These are phyloP conservation scores for Gadus chalcogrammus DNA, from an alignment of 2,113 vertebrate species.

Conservation along the genomic window DNA sequence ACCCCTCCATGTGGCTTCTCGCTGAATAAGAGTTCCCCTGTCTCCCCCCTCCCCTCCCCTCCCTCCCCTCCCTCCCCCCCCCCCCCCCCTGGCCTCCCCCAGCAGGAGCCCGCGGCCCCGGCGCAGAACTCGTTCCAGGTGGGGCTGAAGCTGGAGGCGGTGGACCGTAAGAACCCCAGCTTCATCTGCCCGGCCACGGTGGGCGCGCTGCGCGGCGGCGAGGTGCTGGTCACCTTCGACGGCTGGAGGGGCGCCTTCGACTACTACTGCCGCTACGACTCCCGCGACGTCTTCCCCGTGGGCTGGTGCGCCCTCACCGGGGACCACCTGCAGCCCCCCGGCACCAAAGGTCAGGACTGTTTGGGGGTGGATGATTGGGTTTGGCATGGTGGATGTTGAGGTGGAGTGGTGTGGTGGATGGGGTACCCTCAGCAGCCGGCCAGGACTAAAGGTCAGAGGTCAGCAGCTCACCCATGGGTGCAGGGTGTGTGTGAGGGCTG, in stretches of 20 bases:
- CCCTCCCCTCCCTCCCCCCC: background rate
- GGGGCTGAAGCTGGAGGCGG: constrained; percentile 98
- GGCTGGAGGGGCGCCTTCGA: constrained; percentile 98
- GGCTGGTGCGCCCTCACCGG: constrained; percentile 97
- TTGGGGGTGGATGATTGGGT: no score
- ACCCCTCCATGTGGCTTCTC: no score
- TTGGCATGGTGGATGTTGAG: no score
- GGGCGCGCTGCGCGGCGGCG: constrained; percentile 93
- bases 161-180: constrained; percentile 98
- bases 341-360: constrained; percentile 84
- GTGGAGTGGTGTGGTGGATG: no score
- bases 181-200: constrained; percentile 99
- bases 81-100: constrained; percentile 24
- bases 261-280: constrained; percentile 99
- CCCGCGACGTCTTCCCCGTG: constrained; percentile 97
- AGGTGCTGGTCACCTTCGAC: constrained; percentile 98
- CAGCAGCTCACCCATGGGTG: no score
- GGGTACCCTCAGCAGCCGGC: no score
- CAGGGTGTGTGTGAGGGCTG: no score
- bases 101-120: constrained; percentile 92
- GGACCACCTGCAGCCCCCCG: constrained; percentile 97
- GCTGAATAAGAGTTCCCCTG: no score
- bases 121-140: constrained; percentile 96
- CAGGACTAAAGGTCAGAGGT: no score
- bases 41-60: constrained; percentile 14